These are phyloP conservation scores for Streptopelia turtur DNA, from an alignment of 2,797 vertebrate species.

Conservation along the genomic window DNA sequence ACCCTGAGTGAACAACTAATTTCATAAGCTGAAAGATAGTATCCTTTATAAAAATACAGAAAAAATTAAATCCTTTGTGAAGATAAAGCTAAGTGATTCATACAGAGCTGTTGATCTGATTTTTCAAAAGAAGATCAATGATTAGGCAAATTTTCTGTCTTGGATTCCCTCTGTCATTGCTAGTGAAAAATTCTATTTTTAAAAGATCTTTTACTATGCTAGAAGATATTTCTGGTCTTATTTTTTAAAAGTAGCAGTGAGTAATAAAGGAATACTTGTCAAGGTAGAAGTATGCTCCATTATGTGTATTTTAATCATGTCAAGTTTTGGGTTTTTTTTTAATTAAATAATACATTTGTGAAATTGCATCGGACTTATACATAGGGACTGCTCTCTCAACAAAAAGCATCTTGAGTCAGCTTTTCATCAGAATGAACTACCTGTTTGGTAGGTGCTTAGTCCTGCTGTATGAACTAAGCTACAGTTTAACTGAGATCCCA, in stretches of 20 bases:
- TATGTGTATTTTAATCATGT: not conserved
- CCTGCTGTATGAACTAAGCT: not conserved
- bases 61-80: constrained; percentile 18
- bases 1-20: constrained; percentile 25
- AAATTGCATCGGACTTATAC: not conserved
- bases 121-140: constrained; percentile 45
- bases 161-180: not conserved
- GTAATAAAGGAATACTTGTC: not conserved
- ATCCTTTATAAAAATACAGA: not conserved
- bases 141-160: not conserved
- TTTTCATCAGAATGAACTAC: not conserved
- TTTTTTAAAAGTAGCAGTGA: not conserved
- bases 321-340: not conserved
- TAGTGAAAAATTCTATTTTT: not conserved
- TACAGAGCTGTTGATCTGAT: constrained; percentile 29
- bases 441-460: not conserved
- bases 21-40: constrained; percentile 28
- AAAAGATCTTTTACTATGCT: not conserved
- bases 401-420: not conserved
- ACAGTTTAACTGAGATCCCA: not conserved
- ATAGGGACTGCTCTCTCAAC: not conserved
- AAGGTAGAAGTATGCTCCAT: not conserved
- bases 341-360: not conserved
- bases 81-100: constrained; percentile 57
- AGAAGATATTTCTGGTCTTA: not conserved